Percentiles rank a stretch among this genome's conserved stretches.
These are phyloP conservation scores for Pitta sordida DNA, from an alignment of 2,113 vertebrate species.

Conservation along the genomic window DNA sequence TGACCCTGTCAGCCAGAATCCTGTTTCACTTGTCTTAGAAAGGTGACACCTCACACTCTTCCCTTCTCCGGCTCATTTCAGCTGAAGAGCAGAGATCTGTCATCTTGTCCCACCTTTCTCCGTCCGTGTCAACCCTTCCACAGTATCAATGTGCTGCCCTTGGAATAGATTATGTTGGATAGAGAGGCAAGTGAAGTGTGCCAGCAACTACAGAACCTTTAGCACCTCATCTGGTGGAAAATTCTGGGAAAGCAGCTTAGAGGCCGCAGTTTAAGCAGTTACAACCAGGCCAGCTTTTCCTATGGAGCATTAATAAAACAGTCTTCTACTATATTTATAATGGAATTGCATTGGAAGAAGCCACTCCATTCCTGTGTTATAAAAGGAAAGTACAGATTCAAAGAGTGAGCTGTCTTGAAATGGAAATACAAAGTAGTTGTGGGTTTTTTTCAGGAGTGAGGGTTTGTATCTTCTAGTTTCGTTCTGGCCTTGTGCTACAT, in stretches of 20 bases:
- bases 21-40: background rate
- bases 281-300: background rate
- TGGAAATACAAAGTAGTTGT: background rate
- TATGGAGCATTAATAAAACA: background rate
- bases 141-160: background rate
- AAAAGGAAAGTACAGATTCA: background rate
- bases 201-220: background rate
- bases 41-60: background rate
- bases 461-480: background rate
- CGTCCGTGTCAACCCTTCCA: accelerated
- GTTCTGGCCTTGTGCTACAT: background rate
- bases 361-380: background rate
- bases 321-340: background rate
- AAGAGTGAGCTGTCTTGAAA: background rate
- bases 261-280: background rate
- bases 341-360: background rate
- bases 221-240: constrained; percentile 5
- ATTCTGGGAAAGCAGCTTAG: background rate
- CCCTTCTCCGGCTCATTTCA: background rate
- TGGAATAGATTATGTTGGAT: background rate
- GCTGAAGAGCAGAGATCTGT: background rate
- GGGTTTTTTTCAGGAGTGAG: background rate
- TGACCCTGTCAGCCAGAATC: background rate
- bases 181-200: background rate
- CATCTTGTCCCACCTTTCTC: background rate